Evolutionary conservation across 1,140 invertebrate species (phyloP).

Genomic region (Drosophila sp.): DNA sequence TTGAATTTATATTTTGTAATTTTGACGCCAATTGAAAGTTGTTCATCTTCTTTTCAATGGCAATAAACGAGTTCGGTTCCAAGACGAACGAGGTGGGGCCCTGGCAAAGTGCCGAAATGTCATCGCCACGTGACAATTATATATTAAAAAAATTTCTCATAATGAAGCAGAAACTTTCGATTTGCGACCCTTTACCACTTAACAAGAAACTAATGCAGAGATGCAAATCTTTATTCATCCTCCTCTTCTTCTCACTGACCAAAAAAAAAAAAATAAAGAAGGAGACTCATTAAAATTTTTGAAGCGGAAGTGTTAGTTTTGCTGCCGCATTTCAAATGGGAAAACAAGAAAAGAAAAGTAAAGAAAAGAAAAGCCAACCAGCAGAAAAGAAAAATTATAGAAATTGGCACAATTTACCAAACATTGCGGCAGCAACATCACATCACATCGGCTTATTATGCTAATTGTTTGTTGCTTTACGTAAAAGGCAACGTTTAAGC

Average conservation of each 20-base stretch:
- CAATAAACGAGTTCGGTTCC: slow-evolving; percentile 20
- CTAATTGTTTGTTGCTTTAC: slow-evolving; percentile 66
- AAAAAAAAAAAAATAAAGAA: background rate
- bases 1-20: background rate
- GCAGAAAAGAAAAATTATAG: slow-evolving; percentile 57
- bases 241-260: background rate
- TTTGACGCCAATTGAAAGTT: slow-evolving; percentile 28
- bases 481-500: slow-evolving; percentile 48
- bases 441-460: slow-evolving; percentile 55
- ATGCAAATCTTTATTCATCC: slow-evolving; percentile 12
- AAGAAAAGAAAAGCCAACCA: slow-evolving; percentile 28
- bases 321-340: slow-evolving; percentile 28
- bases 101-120: slow-evolving; percentile 2
- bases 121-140: slow-evolving; percentile 43
- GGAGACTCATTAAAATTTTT: slow-evolving; percentile 4
- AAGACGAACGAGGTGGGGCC: slow-evolving; percentile 12
- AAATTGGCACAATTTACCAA: slow-evolving; percentile 73
- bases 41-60: slow-evolving; percentile 28
- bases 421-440: slow-evolving; percentile 54
- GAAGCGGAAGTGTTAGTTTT: background rate
- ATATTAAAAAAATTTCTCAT: slow-evolving; percentile 27
- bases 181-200: slow-evolving; percentile 23
- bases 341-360: slow-evolving; percentile 30
- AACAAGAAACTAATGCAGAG: slow-evolving; percentile 17
- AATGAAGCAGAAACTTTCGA: slow-evolving; percentile 46